Base-by-base conservation (phyloP, 1,140 invertebrate species). In the Micrasema longulum region DNA sequence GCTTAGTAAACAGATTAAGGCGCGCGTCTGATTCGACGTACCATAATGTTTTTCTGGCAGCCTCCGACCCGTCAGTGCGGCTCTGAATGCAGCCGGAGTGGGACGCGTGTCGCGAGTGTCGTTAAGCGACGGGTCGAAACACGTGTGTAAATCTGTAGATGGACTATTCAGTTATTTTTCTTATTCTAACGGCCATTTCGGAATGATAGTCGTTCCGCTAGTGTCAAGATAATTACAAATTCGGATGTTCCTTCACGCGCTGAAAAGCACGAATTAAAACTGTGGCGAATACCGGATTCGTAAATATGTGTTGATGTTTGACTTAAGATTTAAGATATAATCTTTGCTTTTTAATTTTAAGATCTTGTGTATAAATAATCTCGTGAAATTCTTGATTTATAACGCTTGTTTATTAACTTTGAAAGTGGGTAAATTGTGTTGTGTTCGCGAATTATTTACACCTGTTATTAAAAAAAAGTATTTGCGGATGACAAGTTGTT, bases 51-150 rank as follows among this genome's bases (percentile, higher is more conserved):
- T 43, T 57, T 9, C 53, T 57, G 53, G 53, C 53, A 31, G 20
- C 23, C 20, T 20, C n/a, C 2, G 57, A 14, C 22, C 52, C 22
- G 14, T 48, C 63, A 65, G 63, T 65, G 63, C 63, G 63, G 43
- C 63, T 65, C 63, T 43, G 63, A 18, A 16, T 50, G 63, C 63
- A 65, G 63, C 47, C 63, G 63, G 26, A 45, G 63, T 35, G 16
- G 63, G 63, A 63, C 60, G 60, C 50, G 18, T 41, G 22, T 35
- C 14, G 63, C 50, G 4, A 20, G 41, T 50, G n/a, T 4, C 35
- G 20, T 23, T 12, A 36, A 5, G 9, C 18, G 36, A 38, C 38
- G 57, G 45, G n/a, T 36, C 26, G 22, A 47, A 43, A 47, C 63
- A 65, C 63, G 63, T 50, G 63, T 50, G 63, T 36, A 50, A 50